Evolutionary conservation across 2,888 invertebrate species (phyloP).

Genomic region (Eustalomyia histrio): DNA sequence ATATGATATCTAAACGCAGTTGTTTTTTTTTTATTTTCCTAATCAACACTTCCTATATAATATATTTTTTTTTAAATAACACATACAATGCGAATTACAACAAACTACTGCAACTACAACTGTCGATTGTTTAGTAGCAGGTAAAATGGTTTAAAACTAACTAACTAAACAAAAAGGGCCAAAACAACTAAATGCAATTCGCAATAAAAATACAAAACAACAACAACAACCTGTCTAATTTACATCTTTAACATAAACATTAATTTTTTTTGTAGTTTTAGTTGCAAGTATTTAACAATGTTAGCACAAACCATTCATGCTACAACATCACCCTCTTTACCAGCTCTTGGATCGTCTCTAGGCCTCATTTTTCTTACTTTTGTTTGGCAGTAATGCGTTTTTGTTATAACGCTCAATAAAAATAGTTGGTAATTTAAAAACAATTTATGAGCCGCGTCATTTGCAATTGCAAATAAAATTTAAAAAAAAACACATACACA

Average conservation of each 20-base stretch:
- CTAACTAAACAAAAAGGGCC: slow-evolving; percentile 36
- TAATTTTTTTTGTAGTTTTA: slow-evolving; percentile 39
- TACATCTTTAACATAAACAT: slow-evolving; percentile 61
- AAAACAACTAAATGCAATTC: slow-evolving; percentile 1
- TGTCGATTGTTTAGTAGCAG: slow-evolving; percentile 20
- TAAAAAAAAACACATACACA: slow-evolving; percentile 8
- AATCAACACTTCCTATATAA: slow-evolving; percentile 60
- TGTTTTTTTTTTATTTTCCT: slow-evolving; percentile 55
- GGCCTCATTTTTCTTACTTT: neutral
- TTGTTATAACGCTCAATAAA: slow-evolving; percentile 63
- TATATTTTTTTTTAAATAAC: neutral
- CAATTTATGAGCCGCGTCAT: slow-evolving; percentile 64
- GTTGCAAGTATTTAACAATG: slow-evolving; percentile 23
- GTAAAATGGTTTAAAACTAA: slow-evolving; percentile 1
- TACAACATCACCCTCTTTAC: slow-evolving; percentile 29
- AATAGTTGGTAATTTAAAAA: slow-evolving; percentile 65
- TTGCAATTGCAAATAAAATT: slow-evolving; percentile 56
- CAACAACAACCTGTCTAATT: slow-evolving; percentile 57
- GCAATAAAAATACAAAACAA: slow-evolving; percentile 11
- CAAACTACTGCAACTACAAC: slow-evolving; percentile 27
- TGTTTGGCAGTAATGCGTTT: slow-evolving; percentile 46
- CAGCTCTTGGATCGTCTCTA: neutral
- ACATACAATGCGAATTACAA: slow-evolving; percentile 10
- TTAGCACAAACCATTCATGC: neutral
- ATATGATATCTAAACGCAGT: slow-evolving; percentile 16